Evolutionary conservation across 2,113 vertebrate species (phyloP), one percentile per base, ranked within the genome.

Genomic region (Motacilla alba): DNA sequence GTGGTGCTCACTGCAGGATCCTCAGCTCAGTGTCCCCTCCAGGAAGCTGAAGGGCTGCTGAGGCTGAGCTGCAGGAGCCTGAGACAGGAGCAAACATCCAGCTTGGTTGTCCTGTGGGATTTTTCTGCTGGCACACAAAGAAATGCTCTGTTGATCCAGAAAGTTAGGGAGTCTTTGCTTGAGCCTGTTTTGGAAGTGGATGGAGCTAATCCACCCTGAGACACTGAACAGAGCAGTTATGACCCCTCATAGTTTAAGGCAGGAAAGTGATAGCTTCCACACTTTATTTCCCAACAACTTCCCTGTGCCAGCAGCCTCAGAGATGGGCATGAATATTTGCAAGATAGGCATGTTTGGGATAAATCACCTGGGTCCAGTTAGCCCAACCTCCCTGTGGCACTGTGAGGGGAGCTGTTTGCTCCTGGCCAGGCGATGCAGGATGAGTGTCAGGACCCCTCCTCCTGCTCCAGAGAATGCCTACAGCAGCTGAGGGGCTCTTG

Each of bases 391-490:
- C 15, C 66, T 30, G 26, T 64, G 74, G 13, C 30, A 10, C 33
- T 68, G 66, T 28, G n/a, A 39, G 30, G 14, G 8, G 33, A 87
- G 58, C 8, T 78, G 21, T 52, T 11, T 30, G 64, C 47, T 64
- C 39, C 56, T 53, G 64, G 26, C 9, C n/a, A 35, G 63, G 37
- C 2, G 18, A 22, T 18, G n/a, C 63, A 83, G n/a, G 44, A 35
- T 19, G 26, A 7, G 37, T 4, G 4, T 17, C 60, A 39, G n/a
- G 20, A 49, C 7, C 20, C 2, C 39, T 74, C 27, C 39, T 83
- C 9, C 49, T 79, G 35, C 63, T 39, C 50, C 0, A 0, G 66
- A 1, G 13, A 64, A 31, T 6, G 17, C 31, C 44, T n/a, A 2
- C 1, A 2, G 26, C 14, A 64, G 21, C n/a, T 49, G 66, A 56